Evolutionary conservation across 2,888 invertebrate species (phyloP), one percentile per base, ranked within the genome.

Genomic region (Phengaris arion): DNA sequence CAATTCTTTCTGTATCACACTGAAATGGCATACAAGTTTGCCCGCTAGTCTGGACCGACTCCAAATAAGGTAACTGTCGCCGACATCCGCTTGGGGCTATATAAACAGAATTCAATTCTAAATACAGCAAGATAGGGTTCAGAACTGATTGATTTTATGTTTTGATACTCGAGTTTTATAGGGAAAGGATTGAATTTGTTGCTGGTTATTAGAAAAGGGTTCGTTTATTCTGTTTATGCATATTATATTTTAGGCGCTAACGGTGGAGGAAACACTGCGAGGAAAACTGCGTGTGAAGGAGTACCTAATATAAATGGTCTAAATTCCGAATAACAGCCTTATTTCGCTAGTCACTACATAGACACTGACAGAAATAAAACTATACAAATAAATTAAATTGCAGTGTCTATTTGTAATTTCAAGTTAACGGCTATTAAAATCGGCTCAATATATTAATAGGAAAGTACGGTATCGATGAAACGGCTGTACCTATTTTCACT

Each of bases 41-140:
- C 83, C 86, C 83, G 83, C 83, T 83, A 84, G 85, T 82, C 89
- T 93, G 92, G 93, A 91, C 85, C 85, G 83, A 84, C 82, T 91
- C 93, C 93, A 93, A 93, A 93, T 92, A 92, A 91, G 92, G 92
- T 87, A 89, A 89, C 87, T 90, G 91, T 87, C 86, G 89, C 86
- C 88, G 88, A 90, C 91, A 90, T 89, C 87, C 89, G 88, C 87
- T 83, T 82, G 83, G 83, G 87, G 78, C 86, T 84, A 81, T 83
- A 83, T 80, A 81, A 79, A 78, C 76, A 84, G 82, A 82, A 81
- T 76, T 82, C 79, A 81, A 80, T 82, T 79, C 78, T 80, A 81
- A 81, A 77, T 54, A 45, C 76, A 75, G 76, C 35, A 46, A 2
- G 22, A 80, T 85, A 88, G 83, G 83, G 87, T 81, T 80, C 74